phyloP scores from a whole-genome alignment of 2,113 vertebrate species.

The Psittacula cyanocephala region DNA sequence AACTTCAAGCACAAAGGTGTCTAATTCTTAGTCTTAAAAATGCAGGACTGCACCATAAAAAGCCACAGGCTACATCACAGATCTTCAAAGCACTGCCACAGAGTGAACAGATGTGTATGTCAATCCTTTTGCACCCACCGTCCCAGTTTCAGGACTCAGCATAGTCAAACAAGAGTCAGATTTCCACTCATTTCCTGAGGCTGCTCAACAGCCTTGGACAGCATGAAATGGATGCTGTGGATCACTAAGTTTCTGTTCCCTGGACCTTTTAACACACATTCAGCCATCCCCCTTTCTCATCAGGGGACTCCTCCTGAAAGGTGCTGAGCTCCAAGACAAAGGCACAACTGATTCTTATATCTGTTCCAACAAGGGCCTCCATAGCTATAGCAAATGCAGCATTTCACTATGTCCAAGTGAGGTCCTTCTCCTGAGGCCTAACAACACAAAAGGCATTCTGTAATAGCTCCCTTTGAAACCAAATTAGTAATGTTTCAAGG shows the following conservation, averaged over 20 bases:
- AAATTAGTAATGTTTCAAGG: constrained; percentile 67
- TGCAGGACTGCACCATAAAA: constrained; percentile 27
- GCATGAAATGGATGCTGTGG: constrained; percentile 38
- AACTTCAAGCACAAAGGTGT: constrained; percentile 53
- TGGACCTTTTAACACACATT: constrained; percentile 38
- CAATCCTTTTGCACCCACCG: not conserved
- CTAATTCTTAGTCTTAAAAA: constrained; percentile 40
- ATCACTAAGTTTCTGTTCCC: constrained; percentile 62
- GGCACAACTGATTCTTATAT: constrained; percentile 33
- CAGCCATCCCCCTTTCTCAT: not conserved
- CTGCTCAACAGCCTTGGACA: constrained; percentile 5
- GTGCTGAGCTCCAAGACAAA: constrained; percentile 21
- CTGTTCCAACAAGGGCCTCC: not conserved
- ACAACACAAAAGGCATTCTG: constrained; percentile 65
- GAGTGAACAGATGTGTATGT: not conserved
- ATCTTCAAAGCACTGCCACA: constrained; percentile 50
- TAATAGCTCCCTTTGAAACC: constrained; percentile 62
- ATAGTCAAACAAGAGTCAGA: constrained; percentile 38
- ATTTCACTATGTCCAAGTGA: constrained; percentile 26
- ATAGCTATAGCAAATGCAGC: not conserved
- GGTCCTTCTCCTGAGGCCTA: constrained; percentile 49
- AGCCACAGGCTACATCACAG: constrained; percentile 7
- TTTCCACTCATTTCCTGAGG: constrained; percentile 52
- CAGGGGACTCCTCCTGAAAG: constrained; percentile 33
- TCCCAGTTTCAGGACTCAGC: not conserved